phyloP scores from a whole-genome alignment of 2,888 invertebrate genomes.

The Lucinisca nassula region DNA sequence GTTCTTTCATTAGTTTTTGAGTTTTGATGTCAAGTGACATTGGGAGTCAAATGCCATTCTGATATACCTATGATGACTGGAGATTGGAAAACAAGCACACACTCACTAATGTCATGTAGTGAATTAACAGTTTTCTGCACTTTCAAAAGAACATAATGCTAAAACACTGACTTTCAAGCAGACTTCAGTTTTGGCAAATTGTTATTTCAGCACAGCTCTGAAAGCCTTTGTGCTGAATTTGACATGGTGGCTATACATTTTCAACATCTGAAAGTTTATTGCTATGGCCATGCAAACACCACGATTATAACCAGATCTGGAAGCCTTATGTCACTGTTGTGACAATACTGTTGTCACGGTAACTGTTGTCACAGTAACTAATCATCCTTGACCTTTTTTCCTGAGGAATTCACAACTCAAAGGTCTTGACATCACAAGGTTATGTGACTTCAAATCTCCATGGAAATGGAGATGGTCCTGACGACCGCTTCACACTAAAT shows the following conservation, averaged over 20 bases:
- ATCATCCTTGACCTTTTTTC: not conserved
- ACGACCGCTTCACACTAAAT: slow-evolving; percentile 27
- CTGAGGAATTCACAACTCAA: slow-evolving; percentile 17
- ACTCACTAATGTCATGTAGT: not conserved
- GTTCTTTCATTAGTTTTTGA: too few relatives aligned
- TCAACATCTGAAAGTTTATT: not conserved
- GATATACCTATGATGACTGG: not conserved
- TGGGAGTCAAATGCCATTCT: too few relatives aligned
- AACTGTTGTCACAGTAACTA: not conserved
- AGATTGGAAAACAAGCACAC: not conserved
- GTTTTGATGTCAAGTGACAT: too few relatives aligned
- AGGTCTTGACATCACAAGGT: slow-evolving; percentile 14
- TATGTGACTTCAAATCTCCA: slow-evolving; percentile 16
- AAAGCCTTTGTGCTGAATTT: not conserved
- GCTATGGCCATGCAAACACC: not conserved
- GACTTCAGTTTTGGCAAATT: not conserved
- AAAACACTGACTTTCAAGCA: not conserved
- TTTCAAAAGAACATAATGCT: not conserved
- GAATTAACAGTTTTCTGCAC: not conserved
- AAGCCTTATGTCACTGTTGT: not conserved
- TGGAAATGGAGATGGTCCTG: slow-evolving; percentile 20
- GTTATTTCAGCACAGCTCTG: too few relatives aligned
- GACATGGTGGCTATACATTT: not conserved
- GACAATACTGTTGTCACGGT: not conserved
- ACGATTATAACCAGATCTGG: not conserved